Conservation (phyloP, 2,113 vertebrate genomes). For the Poeciliopsis turrubarensis region DNA sequence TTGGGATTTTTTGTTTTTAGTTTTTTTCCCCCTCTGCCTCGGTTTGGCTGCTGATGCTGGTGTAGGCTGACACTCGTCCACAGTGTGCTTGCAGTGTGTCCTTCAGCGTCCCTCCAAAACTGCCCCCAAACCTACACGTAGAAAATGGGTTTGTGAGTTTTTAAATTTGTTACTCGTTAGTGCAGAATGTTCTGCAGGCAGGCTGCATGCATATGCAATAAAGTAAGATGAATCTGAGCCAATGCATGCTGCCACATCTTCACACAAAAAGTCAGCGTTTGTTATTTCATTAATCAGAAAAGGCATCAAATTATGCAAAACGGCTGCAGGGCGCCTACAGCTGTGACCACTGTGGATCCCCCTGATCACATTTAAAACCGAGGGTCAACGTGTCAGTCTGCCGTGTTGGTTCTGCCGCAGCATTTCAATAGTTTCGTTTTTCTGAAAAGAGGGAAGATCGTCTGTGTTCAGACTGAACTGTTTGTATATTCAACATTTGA, state of each 20-base stretch:
- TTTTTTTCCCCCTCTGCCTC: conserved; percentile 25
- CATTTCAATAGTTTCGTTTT: conserved; percentile 54
- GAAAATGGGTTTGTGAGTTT: conserved; percentile 12
- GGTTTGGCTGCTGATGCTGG: conserved; percentile 15
- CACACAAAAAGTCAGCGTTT: background rate
- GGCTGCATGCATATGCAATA: conserved; percentile 19
- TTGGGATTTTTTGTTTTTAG: conserved; percentile 27
- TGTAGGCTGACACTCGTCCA: background rate
- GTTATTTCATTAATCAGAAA: too few relatives aligned
- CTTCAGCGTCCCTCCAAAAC: background rate
- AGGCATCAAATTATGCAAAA: conserved; percentile 20
- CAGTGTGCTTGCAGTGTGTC: conserved; percentile 15
- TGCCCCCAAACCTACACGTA: background rate
- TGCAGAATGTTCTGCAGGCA: background rate
- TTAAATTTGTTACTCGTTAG: background rate
- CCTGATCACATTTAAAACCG: conserved; percentile 39
- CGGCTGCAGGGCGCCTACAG: background rate
- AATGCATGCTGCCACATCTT: conserved; percentile 28
- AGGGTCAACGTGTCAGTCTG: conserved; percentile 6
- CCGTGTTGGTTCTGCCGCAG: conserved; percentile 13
- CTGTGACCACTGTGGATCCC: conserved; percentile 14
- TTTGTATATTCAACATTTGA: conserved; percentile 99
- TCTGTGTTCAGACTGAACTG: conserved; percentile 96
- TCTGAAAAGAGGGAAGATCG: conserved; percentile 58
- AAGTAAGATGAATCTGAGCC: conserved; percentile 12